Conservation (phyloP, 2,797 vertebrate species). For the Sciaenops ocellatus region DNA sequence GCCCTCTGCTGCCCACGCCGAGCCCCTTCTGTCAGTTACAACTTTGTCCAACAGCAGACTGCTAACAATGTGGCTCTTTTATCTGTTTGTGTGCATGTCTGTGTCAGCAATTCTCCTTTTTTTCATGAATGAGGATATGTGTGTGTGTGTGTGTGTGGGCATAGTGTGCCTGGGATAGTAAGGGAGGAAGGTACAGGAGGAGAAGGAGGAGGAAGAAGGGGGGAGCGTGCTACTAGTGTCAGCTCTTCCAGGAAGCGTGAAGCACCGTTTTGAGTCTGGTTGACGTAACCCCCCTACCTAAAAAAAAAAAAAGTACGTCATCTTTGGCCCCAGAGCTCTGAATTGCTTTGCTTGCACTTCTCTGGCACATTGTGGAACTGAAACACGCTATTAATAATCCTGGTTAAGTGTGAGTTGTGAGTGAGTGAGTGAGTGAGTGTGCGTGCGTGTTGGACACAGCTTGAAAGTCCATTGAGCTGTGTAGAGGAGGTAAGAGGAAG, state of each 20-base stretch:
- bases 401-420: constrained; percentile 38
- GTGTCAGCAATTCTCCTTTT: constrained; percentile 52
- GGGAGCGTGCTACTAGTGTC: constrained; percentile 9
- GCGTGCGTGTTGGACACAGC: constrained; percentile 62
- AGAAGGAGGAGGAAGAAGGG: neutral
- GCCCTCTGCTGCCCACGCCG: constrained; percentile 62
- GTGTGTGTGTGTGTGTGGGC: constrained; percentile 19
- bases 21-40: constrained; percentile 65
- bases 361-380: constrained; percentile 74
- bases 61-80: constrained; percentile 66
- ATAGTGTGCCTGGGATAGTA: constrained; percentile 35
- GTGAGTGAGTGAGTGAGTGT: constrained; percentile 48
- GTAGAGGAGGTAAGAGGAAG: constrained; percentile 62
- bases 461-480: constrained; percentile 74
- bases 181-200: constrained; percentile 14
- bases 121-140: constrained; percentile 59
- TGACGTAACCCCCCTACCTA: constrained; percentile 65
- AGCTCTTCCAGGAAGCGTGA: constrained; percentile 51
- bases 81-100: constrained; percentile 49
- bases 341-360: constrained; percentile 78
- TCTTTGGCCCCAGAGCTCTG: constrained; percentile 57
- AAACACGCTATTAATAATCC: constrained; percentile 82
- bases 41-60: constrained; percentile 66
- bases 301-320: constrained; percentile 54
- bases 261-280: constrained; percentile 33